phyloP scores from a whole-genome alignment of 2,113 vertebrate species.

The Meriones unguiculatus region DNA sequence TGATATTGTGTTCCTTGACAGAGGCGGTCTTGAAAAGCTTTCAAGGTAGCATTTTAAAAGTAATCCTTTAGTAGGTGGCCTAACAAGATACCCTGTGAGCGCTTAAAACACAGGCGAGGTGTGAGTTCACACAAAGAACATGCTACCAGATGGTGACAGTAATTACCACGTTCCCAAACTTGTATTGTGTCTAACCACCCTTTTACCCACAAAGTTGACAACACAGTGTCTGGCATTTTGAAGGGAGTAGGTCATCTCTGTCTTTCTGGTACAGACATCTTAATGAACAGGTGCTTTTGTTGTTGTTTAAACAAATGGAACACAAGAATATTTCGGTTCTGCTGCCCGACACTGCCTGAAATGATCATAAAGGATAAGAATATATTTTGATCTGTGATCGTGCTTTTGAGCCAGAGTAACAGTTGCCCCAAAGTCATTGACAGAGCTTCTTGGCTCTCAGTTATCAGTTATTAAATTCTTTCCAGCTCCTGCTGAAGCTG shows the following conservation, averaged over 20 bases:
- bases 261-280: slow-evolving; percentile 71
- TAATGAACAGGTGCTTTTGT: slow-evolving; percentile 73
- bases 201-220: slow-evolving; percentile 81
- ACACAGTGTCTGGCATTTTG: slow-evolving; percentile 68
- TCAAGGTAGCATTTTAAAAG: slow-evolving; percentile 83
- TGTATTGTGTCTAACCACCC: slow-evolving; percentile 69
- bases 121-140: slow-evolving; percentile 77
- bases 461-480: slow-evolving; percentile 75
- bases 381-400: slow-evolving; percentile 77
- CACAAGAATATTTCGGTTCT: slow-evolving; percentile 78
- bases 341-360: slow-evolving; percentile 70
- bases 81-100: slow-evolving; percentile 76
- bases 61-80: slow-evolving; percentile 79
- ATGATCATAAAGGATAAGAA: slow-evolving; percentile 78
- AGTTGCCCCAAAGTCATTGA: slow-evolving; percentile 75
- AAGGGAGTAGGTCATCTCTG: neutral
- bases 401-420: slow-evolving; percentile 80
- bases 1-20: slow-evolving; percentile 80
- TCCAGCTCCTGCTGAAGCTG: slow-evolving; percentile 62
- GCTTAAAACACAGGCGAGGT: slow-evolving; percentile 76
- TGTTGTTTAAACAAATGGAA: slow-evolving; percentile 42
- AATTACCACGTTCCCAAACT: slow-evolving; percentile 80
- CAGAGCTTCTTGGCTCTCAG: slow-evolving; percentile 75
- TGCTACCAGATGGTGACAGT: slow-evolving; percentile 79
- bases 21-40: slow-evolving; percentile 80